Conservation (phyloP, 2,888 invertebrate genomes). For the Pterobdella sp. region DNA sequence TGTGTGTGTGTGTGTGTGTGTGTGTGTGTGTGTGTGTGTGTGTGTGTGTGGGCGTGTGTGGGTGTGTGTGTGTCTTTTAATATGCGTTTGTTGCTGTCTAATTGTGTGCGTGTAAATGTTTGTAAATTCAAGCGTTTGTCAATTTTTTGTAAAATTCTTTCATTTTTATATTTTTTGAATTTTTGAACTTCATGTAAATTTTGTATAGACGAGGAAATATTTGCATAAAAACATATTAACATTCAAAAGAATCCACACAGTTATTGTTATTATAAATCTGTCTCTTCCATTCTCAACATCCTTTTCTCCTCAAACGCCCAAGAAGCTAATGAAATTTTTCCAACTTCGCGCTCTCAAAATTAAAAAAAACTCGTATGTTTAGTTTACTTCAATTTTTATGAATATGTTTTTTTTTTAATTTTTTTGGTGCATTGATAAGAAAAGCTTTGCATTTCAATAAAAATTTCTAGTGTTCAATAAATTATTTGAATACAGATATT, state of each 20-base stretch:
- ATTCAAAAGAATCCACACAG: not conserved
- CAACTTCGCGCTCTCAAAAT: not conserved
- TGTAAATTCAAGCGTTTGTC: not conserved
- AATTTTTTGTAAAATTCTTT: not conserved
- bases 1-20: slow-evolving; percentile 8
- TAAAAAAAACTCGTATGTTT: too few relatives aligned
- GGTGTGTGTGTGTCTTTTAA: slow-evolving; percentile 13
- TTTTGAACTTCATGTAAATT: not conserved
- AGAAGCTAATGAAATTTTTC: not conserved
- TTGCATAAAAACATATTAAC: not conserved
- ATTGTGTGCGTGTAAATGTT: not conserved
- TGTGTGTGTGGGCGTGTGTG: slow-evolving; percentile 17
- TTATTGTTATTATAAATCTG: not conserved
- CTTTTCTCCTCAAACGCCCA: not conserved
- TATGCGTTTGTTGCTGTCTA: not conserved
- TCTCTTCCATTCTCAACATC: not conserved
- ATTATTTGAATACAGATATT: too few relatives aligned
- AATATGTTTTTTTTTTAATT: too few relatives aligned
- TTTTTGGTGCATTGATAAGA: too few relatives aligned
- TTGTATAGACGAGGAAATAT: too few relatives aligned
- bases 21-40: slow-evolving; percentile 17
- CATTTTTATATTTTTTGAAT: not conserved
- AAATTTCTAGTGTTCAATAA: too few relatives aligned
- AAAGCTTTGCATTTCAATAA: too few relatives aligned
- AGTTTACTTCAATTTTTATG: too few relatives aligned